Percentiles rank a stretch among this genome's conserved stretches.
phyloP scores from a whole-genome alignment of 1,140 invertebrate genomes.

The Scaptomyza pallida region DNA sequence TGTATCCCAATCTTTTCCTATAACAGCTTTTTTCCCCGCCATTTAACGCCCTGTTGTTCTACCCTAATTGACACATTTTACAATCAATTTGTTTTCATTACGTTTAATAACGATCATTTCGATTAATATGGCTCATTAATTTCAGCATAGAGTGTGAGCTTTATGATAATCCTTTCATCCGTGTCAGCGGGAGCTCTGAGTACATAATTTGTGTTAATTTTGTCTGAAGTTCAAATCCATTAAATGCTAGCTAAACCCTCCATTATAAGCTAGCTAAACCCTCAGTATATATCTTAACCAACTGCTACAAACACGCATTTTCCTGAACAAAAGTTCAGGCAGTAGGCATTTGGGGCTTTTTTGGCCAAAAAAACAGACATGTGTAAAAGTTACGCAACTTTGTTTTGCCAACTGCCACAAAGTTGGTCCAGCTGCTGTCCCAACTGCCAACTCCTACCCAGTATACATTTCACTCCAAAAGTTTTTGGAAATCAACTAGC shows the following conservation, averaged over 20 bases:
- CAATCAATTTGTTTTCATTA: conserved; percentile 14
- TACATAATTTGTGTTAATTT: conserved; percentile 61
- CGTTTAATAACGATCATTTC: conserved; percentile 30
- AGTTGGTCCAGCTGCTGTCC: conserved; percentile 34
- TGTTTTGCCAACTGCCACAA: conserved; percentile 48
- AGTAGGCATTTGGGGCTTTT: not conserved
- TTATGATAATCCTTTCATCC: conserved; percentile 65
- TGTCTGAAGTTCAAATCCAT: conserved; percentile 33
- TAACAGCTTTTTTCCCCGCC: not conserved
- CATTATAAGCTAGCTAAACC: not conserved
- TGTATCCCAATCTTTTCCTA: too few relatives aligned
- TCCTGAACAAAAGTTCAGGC: not conserved
- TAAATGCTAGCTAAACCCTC: conserved; percentile 32
- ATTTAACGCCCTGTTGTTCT: not conserved
- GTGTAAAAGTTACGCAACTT: conserved; percentile 58
- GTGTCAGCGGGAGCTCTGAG: conserved; percentile 43
- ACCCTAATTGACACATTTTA: conserved; percentile 12
- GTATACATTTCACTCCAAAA: conserved; percentile 1
- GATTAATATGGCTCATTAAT: conserved; percentile 73
- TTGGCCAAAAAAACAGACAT: conserved; percentile 38
- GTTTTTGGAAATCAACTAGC: conserved; percentile 8
- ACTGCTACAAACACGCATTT: conserved; percentile 1
- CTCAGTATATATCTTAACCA: conserved; percentile 4
- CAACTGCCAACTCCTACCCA: conserved; percentile 21
- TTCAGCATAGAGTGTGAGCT: conserved; percentile 52